Evolutionary conservation across 2,888 invertebrate genomes (phyloP).

Genomic region (Mesorhabditis sp.): DNA sequence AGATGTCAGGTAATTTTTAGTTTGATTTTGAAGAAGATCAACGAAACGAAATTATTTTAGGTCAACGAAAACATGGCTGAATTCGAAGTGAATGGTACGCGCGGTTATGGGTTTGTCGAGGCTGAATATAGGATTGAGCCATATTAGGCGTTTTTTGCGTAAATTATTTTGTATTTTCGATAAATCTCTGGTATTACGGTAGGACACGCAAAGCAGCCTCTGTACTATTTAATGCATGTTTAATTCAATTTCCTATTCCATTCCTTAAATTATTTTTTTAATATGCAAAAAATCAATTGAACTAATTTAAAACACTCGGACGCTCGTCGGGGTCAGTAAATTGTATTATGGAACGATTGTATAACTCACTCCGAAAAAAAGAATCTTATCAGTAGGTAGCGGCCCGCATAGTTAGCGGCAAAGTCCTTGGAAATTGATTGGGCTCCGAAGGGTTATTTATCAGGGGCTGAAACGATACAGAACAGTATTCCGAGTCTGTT

Average conservation of each 20-base stretch:
- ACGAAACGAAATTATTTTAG: no score
- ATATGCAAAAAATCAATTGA: no score
- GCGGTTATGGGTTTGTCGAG: slow-evolving; percentile 70
- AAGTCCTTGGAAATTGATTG: no score
- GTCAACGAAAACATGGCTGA: slow-evolving; percentile 62
- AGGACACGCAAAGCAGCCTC: neutral
- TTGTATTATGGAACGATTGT: no score
- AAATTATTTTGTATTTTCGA: neutral
- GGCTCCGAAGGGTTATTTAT: no score
- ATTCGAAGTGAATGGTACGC: slow-evolving; percentile 67
- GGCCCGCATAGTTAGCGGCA: no score
- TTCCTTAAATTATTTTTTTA: neutral
- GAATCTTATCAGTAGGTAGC: no score
- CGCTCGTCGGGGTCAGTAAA: no score
- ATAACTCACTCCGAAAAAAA: no score
- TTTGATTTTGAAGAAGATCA: neutral
- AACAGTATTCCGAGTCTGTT: no score
- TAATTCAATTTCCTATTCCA: neutral
- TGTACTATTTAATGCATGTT: neutral
- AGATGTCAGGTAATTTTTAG: slow-evolving; percentile 23
- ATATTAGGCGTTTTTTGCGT: slow-evolving; percentile 22
- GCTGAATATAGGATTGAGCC: slow-evolving; percentile 65
- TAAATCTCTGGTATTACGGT: neutral
- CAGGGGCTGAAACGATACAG: neutral
- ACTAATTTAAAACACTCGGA: no score